These are phyloP conservation scores for Myotis pilosus DNA, from an alignment of 2,797 vertebrate genomes.

Conservation along the genomic window DNA sequence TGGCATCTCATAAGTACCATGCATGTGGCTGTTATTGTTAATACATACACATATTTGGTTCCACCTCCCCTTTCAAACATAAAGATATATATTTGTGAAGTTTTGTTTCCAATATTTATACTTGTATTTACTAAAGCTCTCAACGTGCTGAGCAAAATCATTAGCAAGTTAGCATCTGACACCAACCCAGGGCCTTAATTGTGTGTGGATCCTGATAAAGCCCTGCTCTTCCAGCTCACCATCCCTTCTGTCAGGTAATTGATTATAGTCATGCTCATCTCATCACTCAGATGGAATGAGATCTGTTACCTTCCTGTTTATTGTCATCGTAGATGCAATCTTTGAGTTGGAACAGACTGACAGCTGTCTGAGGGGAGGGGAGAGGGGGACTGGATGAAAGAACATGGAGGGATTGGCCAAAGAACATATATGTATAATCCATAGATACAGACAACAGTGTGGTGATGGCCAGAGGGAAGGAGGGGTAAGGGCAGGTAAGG, in stretches of 20 bases:
- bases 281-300: not conserved
- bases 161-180: not conserved
- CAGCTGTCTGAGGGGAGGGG: not conserved
- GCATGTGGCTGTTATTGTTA: not conserved
- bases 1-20: not conserved
- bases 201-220: not conserved
- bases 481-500: not conserved
- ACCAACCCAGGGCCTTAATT: not conserved
- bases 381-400: not conserved
- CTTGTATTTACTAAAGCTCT: not conserved
- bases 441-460: not conserved
- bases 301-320: not conserved
- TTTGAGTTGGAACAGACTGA: not conserved
- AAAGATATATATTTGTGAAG: not conserved
- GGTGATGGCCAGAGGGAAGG: not conserved
- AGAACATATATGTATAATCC: not conserved
- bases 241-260: not conserved
- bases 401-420: not conserved
- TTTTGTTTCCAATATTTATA: not conserved
- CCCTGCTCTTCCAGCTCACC: not conserved
- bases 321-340: not conserved
- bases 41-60: not conserved
- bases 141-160: not conserved
- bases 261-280: not conserved
- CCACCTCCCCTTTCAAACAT: not conserved